phyloP scores from a whole-genome alignment of 1,140 invertebrate species.

The Acromyrmex echinatior region DNA sequence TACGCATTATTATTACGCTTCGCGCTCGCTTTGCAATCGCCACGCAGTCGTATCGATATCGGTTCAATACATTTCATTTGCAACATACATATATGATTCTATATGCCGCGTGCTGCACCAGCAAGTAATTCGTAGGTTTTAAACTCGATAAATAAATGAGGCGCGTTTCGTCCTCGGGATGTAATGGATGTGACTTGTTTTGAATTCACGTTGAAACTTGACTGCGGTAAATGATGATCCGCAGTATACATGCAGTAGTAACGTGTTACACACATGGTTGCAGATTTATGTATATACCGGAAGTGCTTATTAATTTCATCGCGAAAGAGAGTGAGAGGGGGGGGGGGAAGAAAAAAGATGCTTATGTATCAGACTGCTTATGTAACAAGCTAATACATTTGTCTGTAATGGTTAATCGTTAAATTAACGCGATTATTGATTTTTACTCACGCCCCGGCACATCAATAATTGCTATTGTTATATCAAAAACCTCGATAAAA shows the following conservation, averaged over 20 bases:
- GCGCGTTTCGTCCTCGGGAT: constrained; percentile 7
- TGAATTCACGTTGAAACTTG: constrained; percentile 50
- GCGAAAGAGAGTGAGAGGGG: neutral
- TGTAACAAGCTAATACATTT: neutral
- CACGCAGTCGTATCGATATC: constrained; percentile 15
- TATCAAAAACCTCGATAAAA: constrained; percentile 51
- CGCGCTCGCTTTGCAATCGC: constrained; percentile 9
- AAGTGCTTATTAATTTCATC: constrained; percentile 42
- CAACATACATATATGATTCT: constrained; percentile 11
- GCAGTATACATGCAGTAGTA: neutral
- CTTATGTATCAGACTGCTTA: neutral
- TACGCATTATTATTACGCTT: constrained; percentile 21
- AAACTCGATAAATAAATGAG: constrained; percentile 62
- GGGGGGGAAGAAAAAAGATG: neutral
- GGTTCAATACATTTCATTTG: constrained; percentile 43
- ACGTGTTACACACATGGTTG: constrained; percentile 20
- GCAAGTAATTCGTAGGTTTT: constrained; percentile 58
- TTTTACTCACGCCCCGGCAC: neutral
- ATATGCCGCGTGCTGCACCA: neutral
- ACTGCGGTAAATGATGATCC: constrained; percentile 47
- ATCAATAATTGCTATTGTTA: constrained; percentile 42
- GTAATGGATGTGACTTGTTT: constrained; percentile 56
- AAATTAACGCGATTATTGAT: constrained; percentile 39
- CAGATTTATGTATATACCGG: constrained; percentile 25
- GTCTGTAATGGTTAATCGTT: neutral